phyloP scores from a whole-genome alignment of 2,797 vertebrate genomes.

The Phaenicophaeus curvirostris region DNA sequence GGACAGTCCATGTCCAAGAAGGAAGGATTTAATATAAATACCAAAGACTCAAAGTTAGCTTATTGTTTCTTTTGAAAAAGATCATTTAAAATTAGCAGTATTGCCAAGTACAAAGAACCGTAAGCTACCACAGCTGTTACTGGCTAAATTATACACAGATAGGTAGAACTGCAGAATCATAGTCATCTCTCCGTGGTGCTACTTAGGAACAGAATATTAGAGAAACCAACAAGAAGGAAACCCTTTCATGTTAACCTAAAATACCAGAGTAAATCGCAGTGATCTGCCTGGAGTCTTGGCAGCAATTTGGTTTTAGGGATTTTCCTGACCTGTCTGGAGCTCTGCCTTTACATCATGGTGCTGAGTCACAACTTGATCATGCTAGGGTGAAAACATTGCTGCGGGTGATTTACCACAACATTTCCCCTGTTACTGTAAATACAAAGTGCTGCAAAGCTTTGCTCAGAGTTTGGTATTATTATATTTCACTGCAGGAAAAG shows the following conservation, averaged over 20 bases:
- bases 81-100: neutral
- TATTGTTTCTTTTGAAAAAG: neutral
- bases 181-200: neutral
- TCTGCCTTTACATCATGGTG: neutral
- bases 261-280: neutral
- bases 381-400: neutral
- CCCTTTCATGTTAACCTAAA: conserved; percentile 6
- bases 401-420: neutral
- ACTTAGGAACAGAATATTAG: neutral
- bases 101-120: conserved; percentile 26
- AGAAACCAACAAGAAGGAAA: conserved; percentile 12
- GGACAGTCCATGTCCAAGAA: neutral
- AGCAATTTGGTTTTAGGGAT: neutral
- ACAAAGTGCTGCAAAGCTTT: neutral
- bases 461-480: neutral
- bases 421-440: neutral
- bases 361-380: neutral
- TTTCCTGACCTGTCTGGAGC: neutral
- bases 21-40: neutral
- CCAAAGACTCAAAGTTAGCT: neutral
- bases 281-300: neutral
- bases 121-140: conserved; percentile 26
- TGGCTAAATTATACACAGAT: conserved; percentile 15
- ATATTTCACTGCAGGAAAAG: neutral
- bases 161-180: neutral